Base-by-base conservation (phyloP, 2,113 vertebrate species). In the Heterocephalus glaber region DNA sequence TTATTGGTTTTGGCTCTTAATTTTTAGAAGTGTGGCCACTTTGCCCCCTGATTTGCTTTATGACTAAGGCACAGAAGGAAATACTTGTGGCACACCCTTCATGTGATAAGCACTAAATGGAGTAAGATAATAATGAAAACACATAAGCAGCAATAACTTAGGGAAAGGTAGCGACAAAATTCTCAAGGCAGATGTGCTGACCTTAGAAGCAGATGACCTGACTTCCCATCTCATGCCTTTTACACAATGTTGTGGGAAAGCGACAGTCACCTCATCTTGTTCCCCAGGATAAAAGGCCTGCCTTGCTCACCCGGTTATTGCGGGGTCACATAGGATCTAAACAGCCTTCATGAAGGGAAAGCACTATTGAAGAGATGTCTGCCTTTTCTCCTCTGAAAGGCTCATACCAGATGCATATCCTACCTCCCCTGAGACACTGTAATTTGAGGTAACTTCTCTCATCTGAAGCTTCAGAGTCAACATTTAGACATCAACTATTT, bases 221-320 rank as follows among this genome's bases (percentile, higher is more conserved):
- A 30, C 19, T 12, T 56, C 16, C 28, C n/a, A 13, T 7, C 14
- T 33, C 2, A 22, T 63, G 41, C 52, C 41, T 56, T 60, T 17
- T 7, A 80, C 68, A 22, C 1, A 2, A 33, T 28, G 2, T 54
- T 0, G 0, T 5, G 44, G 41, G n/a, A 38, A 33, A n/a, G 41
- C 26, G 35, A 33, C 11, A 47, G 30, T 28, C 14, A 26, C 35
- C 38, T 72, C 38, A 52, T 7, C 60, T 76, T 22, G 20, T 35
- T 38, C 26, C 10, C 2, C 16, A 26, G 38, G 49, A 52, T 4
- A 56, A 41, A 89, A 74, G 47, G 30, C 41, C 84, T 79, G 47
- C 30, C 74, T 19, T 7, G 20, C 28, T 88, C 77, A 61, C 17
- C 14, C n/a, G 38, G 19, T 14, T 20, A 4, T 49, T 30, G 26